Evolutionary conservation across 2,888 invertebrate species (phyloP).

Genomic region (Alcis repandata): DNA sequence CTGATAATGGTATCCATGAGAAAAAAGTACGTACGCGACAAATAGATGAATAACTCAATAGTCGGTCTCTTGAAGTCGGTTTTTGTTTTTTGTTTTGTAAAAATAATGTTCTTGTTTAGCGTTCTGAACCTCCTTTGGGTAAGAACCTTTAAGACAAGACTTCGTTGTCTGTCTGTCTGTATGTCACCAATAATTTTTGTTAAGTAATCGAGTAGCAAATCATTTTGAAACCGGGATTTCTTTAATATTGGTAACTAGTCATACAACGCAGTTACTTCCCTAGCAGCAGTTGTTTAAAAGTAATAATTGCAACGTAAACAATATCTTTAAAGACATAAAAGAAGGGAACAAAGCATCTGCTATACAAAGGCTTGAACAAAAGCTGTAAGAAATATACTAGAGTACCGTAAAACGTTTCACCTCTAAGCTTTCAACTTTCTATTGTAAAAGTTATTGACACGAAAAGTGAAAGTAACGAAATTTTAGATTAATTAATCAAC

Average conservation of each 20-base stretch:
- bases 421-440: slow-evolving; percentile 43
- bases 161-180: too few relatives aligned
- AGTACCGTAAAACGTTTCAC: slow-evolving; percentile 53
- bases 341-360: slow-evolving; percentile 60
- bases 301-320: slow-evolving; percentile 56
- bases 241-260: background rate
- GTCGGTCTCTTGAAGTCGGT: too few relatives aligned
- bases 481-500: slow-evolving; percentile 5
- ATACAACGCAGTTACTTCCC: background rate
- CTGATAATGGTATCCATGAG: too few relatives aligned
- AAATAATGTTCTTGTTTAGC: too few relatives aligned
- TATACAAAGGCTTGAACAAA: slow-evolving; percentile 65
- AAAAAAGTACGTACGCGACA: too few relatives aligned
- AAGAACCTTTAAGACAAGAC: too few relatives aligned
- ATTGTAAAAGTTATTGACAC: slow-evolving; percentile 23
- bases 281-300: slow-evolving; percentile 42
- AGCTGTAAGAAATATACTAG: slow-evolving; percentile 56
- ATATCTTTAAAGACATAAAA: slow-evolving; percentile 60
- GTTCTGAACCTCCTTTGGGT: too few relatives aligned
- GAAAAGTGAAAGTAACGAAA: slow-evolving; percentile 6
- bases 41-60: too few relatives aligned
- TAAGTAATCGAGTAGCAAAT: background rate
- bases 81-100: too few relatives aligned
- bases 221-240: background rate
- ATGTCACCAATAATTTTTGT: too few relatives aligned